phyloP scores from a whole-genome alignment of 2,113 vertebrate species.

The Epinephelus fuscoguttatus region DNA sequence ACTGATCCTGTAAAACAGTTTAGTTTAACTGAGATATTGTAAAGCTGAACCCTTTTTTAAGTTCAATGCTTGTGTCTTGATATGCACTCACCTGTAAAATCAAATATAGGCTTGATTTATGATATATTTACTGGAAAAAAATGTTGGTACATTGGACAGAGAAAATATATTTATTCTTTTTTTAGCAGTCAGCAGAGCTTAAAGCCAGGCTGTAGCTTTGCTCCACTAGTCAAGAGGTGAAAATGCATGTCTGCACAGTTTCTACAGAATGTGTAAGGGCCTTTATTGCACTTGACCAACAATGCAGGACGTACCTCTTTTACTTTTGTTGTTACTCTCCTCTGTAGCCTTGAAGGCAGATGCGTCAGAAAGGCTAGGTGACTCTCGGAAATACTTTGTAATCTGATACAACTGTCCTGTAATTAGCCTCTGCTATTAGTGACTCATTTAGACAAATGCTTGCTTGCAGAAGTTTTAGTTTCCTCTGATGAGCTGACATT shows the following conservation, averaged over 20 bases:
- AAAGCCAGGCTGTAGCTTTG: not conserved
- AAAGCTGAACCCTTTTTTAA: too few species aligned
- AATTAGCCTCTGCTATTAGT: not conserved
- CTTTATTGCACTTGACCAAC: not conserved
- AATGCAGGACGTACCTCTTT: not conserved
- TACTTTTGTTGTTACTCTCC: not conserved
- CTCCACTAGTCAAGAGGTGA: not conserved
- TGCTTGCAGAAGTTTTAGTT: not conserved
- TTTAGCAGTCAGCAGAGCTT: not conserved
- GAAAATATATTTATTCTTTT: not conserved
- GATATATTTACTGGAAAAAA: not conserved
- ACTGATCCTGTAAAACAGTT: too few species aligned
- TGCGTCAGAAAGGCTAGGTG: not conserved
- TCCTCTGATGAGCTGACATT: not conserved
- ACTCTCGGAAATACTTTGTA: not conserved
- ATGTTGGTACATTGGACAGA: not conserved
- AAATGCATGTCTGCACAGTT: conserved; percentile 2
- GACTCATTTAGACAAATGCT: not conserved
- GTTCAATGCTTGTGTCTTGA: not conserved
- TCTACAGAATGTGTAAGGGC: not conserved
- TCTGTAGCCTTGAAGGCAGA: not conserved
- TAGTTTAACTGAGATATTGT: too few species aligned
- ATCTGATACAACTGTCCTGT: not conserved
- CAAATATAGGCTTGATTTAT: not conserved
- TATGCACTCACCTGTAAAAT: not conserved